phyloP scores from a whole-genome alignment of 2,113 vertebrate species.

The Oriolus oriolus region DNA sequence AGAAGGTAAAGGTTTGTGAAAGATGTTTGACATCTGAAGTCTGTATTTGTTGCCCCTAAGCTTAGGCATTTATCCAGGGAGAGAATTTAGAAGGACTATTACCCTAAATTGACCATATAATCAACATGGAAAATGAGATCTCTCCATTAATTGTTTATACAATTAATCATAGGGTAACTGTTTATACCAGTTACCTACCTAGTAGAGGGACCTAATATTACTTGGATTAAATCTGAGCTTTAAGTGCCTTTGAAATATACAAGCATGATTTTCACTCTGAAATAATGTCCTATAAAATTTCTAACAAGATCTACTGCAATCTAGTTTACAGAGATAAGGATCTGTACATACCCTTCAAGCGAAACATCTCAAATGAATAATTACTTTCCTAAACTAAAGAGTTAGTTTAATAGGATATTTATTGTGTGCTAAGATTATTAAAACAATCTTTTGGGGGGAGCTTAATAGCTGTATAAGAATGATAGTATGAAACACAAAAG shows the following conservation, averaged over 20 bases:
- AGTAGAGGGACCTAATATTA: neutral
- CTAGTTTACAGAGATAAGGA: slow-evolving; percentile 49
- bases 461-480: slow-evolving; percentile 60
- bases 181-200: neutral
- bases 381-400: slow-evolving; percentile 56
- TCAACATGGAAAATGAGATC: neutral
- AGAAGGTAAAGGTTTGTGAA: neutral
- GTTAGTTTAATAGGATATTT: slow-evolving; percentile 52
- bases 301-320: slow-evolving; percentile 17
- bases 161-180: neutral
- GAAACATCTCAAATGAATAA: slow-evolving; percentile 61
- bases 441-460: slow-evolving; percentile 40
- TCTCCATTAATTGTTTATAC: neutral
- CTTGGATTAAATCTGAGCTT: neutral
- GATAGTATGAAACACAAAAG: slow-evolving; percentile 31
- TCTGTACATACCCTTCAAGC: slow-evolving; percentile 61
- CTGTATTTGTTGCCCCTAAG: neutral
- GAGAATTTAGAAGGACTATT: neutral
- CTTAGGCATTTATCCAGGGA: neutral
- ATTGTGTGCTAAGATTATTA: slow-evolving; percentile 65
- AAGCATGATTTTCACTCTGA: neutral
- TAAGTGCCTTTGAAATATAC: neutral
- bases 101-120: neutral
- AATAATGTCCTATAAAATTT: slow-evolving; percentile 38
- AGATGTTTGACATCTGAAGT: neutral